These are phyloP conservation scores for Lagria hirta DNA, from an alignment of 2,888 invertebrate species.

Conservation along the genomic window DNA sequence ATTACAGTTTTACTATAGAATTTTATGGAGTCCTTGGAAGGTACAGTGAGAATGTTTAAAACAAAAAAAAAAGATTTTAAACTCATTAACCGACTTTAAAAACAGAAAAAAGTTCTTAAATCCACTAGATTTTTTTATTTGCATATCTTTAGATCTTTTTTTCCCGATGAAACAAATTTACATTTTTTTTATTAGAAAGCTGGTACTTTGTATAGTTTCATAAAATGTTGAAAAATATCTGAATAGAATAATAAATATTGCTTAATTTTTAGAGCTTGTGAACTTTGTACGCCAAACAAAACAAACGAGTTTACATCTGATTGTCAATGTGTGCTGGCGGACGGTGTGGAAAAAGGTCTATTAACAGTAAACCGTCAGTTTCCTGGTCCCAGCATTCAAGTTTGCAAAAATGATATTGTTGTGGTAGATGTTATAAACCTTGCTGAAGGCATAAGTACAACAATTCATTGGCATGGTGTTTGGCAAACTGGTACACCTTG, in stretches of 20 bases:
- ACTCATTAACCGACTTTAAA: no score
- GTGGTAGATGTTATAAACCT: conserved; percentile 89
- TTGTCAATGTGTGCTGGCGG: conserved; percentile 87
- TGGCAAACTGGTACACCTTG: conserved; percentile 84
- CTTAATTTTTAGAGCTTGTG: conserved; percentile 73
- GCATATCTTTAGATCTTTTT: no score
- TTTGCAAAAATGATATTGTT: conserved; percentile 89
- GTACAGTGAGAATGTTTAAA: no score
- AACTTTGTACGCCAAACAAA: conserved; percentile 88
- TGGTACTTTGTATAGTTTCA: no score
- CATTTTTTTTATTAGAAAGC: no score
- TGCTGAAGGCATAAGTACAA: conserved; percentile 87
- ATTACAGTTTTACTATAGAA: conserved; percentile 87
- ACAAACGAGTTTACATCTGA: conserved; percentile 86
- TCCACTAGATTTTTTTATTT: no score
- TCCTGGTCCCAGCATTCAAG: conserved; percentile 91
- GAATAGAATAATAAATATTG: not conserved
- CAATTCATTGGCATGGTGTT: conserved; percentile 93
- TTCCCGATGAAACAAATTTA: no score
- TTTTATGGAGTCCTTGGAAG: conserved; percentile 86
- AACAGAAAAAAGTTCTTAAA: no score
- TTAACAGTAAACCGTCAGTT: conserved; percentile 89
- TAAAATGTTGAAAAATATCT: conserved; percentile 59
- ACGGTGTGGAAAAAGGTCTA: conserved; percentile 87
- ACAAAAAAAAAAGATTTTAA: no score